Percentiles rank a stretch among this genome's conserved stretches.
phyloP scores from a whole-genome alignment of 1,140 invertebrate genomes.

The Sitophilus oryzae region DNA sequence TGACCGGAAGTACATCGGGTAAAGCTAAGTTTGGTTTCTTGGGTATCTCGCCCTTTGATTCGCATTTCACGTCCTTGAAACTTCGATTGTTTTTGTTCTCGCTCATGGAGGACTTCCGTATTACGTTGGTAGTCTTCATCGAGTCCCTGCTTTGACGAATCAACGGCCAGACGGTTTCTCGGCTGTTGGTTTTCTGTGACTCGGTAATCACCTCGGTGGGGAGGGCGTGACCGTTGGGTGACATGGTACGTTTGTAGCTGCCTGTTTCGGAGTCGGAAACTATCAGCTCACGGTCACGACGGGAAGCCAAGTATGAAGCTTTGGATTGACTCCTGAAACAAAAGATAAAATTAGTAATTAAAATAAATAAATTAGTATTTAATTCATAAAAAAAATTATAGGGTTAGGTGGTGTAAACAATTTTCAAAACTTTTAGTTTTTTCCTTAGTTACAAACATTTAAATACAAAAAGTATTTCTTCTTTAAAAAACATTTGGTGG shows the following conservation, averaged over 20 bases:
- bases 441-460: too few species aligned
- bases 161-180: constrained; percentile 45
- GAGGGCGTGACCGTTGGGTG: constrained; percentile 54
- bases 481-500: too few species aligned
- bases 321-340: constrained; percentile 70
- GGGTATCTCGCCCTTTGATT: constrained; percentile 34
- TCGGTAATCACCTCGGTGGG: constrained; percentile 28
- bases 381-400: too few species aligned
- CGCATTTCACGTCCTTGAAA: constrained; percentile 36
- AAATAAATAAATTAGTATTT: too few species aligned
- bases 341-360: too few species aligned
- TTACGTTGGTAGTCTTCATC: constrained; percentile 39
- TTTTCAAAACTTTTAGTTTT: too few species aligned
- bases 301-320: constrained; percentile 66
- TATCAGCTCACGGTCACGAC: constrained; percentile 57
- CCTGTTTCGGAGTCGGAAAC: constrained; percentile 62
- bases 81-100: constrained; percentile 29
- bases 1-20: constrained; percentile 50
- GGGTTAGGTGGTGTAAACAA: too few species aligned
- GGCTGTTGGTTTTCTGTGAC: constrained; percentile 35
- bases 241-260: constrained; percentile 69
- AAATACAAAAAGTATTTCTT: too few species aligned
- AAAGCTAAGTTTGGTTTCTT: constrained; percentile 33
- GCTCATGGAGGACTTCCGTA: constrained; percentile 39
- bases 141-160: constrained; percentile 30